A percentile compares a stretch with the other conserved stretches of the same genome.
Conservation (phyloP, 1,140 invertebrate genomes). For the Eulimnadia texana region DNA sequence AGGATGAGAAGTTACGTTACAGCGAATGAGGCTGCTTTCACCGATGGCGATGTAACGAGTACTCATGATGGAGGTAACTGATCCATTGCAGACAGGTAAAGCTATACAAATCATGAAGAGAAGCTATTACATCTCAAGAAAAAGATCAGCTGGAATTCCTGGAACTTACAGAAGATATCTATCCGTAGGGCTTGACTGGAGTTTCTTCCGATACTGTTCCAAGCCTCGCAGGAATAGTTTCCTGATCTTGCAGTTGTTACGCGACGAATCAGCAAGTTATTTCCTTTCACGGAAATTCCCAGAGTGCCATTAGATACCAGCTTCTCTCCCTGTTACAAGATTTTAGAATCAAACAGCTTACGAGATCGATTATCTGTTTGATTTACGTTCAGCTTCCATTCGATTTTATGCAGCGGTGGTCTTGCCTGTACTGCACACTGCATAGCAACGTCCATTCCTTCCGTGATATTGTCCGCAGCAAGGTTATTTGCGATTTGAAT, state of each 20-base stretch:
- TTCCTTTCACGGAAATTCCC: neutral
- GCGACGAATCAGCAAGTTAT: neutral
- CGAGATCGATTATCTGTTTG: too few species aligned
- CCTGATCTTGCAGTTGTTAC: neutral
- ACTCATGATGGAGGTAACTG: too few species aligned
- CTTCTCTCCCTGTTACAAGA: neutral
- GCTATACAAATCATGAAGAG: neutral
- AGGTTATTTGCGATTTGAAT: neutral
- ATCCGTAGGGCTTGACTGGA: neutral
- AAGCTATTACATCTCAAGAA: neutral
- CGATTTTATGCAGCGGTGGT: neutral
- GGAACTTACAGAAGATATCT: neutral
- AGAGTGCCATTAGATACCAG: neutral
- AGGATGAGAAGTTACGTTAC: neutral
- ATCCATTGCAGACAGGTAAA: neutral
- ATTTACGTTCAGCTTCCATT: neutral
- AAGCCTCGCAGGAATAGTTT: neutral
- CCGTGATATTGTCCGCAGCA: neutral
- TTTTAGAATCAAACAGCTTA: too few species aligned
- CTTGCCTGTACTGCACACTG: neutral
- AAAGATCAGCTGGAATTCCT: neutral
- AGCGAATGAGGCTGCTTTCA: neutral
- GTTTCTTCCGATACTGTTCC: neutral
- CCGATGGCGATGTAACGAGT: neutral
- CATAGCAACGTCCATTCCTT: neutral